phyloP scores from a whole-genome alignment of 1,140 invertebrate species.

The Zaprionus ornatus region DNA sequence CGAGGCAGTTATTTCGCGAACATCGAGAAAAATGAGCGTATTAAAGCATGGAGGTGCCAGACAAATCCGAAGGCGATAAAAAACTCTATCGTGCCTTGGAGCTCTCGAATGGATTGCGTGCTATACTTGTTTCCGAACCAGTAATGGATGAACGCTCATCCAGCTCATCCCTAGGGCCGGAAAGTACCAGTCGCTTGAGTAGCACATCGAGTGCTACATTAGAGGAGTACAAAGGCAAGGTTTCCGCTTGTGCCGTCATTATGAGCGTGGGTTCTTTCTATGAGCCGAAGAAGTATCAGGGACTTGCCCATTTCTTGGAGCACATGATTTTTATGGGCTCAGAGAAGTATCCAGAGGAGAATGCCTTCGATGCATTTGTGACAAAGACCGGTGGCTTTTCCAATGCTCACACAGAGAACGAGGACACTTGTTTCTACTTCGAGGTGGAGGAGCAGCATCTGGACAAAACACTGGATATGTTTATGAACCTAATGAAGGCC shows the following conservation, averaged over 20 bases:
- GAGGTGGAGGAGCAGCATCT: conserved; percentile 92
- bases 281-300: conserved; percentile 90
- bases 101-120: conserved; percentile 52
- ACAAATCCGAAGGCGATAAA: conserved; percentile 59
- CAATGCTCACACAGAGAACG: conserved; percentile 93
- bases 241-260: conserved; percentile 89
- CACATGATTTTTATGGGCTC: conserved; percentile 98
- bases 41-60: conserved; percentile 37
- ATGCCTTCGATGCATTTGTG: conserved; percentile 92
- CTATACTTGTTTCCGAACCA: conserved; percentile 52
- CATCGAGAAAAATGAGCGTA: neutral
- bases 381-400: conserved; percentile 91
- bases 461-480: conserved; percentile 90
- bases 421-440: conserved; percentile 94
- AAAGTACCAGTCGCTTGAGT: neutral
- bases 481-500: conserved; percentile 95
- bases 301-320: conserved; percentile 96
- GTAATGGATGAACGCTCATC: neutral
- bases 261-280: conserved; percentile 89
- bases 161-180: neutral
- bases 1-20: conserved; percentile 18
- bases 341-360: conserved; percentile 93
- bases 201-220: conserved; percentile 21
- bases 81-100: conserved; percentile 47
- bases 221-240: conserved; percentile 67